Evolutionary conservation across 2,113 vertebrate genomes (phyloP).

Genomic region (Baryphthengus martii): DNA sequence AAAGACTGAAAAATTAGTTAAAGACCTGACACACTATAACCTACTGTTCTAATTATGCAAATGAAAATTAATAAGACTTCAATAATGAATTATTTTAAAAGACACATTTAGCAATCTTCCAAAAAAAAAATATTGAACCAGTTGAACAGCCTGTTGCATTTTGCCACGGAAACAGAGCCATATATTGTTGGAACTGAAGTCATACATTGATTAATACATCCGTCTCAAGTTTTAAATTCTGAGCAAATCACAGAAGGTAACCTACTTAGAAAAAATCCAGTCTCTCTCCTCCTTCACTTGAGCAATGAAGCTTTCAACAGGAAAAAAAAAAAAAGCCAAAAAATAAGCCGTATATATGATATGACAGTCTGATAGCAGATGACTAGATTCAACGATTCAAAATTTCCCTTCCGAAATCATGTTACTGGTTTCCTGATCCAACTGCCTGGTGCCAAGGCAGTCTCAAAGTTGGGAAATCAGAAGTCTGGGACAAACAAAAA

Average conservation of each 20-base stretch:
- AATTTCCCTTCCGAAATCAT: neutral
- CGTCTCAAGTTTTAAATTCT: neutral
- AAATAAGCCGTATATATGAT: neutral
- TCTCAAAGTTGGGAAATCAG: neutral
- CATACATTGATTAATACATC: neutral
- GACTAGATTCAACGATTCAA: neutral
- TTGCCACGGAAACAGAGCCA: neutral
- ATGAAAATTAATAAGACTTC: neutral
- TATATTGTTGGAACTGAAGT: neutral
- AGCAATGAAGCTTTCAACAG: neutral
- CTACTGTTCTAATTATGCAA: neutral
- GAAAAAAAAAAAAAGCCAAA: too few relatives aligned
- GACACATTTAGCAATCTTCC: neutral
- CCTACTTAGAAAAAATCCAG: neutral
- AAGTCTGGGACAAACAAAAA: neutral
- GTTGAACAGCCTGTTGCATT: neutral
- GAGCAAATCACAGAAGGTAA: neutral
- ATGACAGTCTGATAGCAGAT: neutral
- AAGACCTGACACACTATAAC: neutral
- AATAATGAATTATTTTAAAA: neutral
- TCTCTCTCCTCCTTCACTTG: neutral
- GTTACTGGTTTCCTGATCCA: neutral
- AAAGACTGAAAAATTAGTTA: neutral
- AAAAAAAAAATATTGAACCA: neutral
- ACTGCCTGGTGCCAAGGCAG: neutral